These are phyloP conservation scores for Bombus sylvicola DNA, from an alignment of 1,140 invertebrate genomes.

Conservation along the genomic window DNA sequence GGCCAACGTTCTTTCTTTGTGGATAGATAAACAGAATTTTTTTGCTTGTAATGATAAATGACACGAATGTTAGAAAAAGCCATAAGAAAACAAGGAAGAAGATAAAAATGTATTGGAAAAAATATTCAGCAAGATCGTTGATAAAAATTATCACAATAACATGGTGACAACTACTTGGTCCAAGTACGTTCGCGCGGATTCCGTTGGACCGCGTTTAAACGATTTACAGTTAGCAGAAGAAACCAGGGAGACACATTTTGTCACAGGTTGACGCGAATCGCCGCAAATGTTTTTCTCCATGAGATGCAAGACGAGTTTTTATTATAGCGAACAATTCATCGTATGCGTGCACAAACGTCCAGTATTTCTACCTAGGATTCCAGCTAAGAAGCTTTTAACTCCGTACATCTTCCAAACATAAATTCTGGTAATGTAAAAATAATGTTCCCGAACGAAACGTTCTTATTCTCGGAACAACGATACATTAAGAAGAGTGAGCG, in stretches of 20 bases:
- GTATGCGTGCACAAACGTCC: conserved; percentile 12
- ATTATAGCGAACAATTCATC: neutral
- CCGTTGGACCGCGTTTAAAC: neutral
- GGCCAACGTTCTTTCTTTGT: neutral
- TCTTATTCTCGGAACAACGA: conserved; percentile 18
- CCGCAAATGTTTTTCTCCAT: neutral
- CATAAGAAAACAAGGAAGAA: too few relatives aligned
- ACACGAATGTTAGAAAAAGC: too few relatives aligned
- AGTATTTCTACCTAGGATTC: neutral
- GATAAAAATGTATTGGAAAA: too few relatives aligned
- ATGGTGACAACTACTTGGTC: too few relatives aligned
- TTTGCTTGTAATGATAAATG: neutral
- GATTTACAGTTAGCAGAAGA: neutral
- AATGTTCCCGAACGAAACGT: conserved; percentile 40
- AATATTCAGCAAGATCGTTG: too few relatives aligned
- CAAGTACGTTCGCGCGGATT: neutral
- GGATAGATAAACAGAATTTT: neutral
- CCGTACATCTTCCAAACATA: conserved; percentile 8
- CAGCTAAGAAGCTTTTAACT: conserved; percentile 27
- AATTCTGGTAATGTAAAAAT: conserved; percentile 44
- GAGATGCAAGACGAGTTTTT: conserved; percentile 2
- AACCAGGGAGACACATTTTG: conserved; percentile 3
- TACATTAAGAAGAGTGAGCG: neutral
- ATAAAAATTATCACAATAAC: too few relatives aligned
- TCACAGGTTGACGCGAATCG: conserved; percentile 20